Conservation (phyloP, 2,113 vertebrate genomes). For the Manacus vitellinus region DNA sequence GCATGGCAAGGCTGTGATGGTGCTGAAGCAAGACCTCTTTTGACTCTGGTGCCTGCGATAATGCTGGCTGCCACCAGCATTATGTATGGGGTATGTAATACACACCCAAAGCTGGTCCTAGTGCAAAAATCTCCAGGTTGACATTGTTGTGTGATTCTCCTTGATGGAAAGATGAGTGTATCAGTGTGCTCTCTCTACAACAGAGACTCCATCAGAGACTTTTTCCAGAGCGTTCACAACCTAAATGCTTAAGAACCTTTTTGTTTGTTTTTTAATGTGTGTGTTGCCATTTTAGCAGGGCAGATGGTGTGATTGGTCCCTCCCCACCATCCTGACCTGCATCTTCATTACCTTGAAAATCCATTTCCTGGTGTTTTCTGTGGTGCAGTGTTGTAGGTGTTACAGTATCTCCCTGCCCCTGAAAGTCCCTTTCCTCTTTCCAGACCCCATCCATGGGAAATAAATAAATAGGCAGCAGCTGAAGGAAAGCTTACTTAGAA, state of each 20-base stretch:
- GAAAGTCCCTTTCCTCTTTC: background rate
- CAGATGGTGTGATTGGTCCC: background rate
- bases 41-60: background rate
- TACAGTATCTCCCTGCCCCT: background rate
- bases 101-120: background rate
- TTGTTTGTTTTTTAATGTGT: background rate
- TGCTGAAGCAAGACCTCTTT: background rate
- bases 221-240: background rate
- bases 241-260: background rate
- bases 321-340: background rate
- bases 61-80: background rate
- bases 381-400: background rate
- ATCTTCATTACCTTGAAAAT: background rate
- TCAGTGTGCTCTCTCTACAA: background rate
- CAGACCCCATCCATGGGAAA: rapidly evolving
- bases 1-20: background rate
- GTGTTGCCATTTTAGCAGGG: background rate
- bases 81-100: background rate
- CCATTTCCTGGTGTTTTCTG: background rate
- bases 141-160: background rate
- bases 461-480: background rate
- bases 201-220: background rate
- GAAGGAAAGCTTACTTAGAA: background rate
- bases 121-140: rapidly evolving
- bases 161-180: background rate